A percentile compares a stretch with the other conserved stretches of the same genome.
Conservation (phyloP, 2,888 invertebrate genomes). For the Epicampocera succincta region DNA sequence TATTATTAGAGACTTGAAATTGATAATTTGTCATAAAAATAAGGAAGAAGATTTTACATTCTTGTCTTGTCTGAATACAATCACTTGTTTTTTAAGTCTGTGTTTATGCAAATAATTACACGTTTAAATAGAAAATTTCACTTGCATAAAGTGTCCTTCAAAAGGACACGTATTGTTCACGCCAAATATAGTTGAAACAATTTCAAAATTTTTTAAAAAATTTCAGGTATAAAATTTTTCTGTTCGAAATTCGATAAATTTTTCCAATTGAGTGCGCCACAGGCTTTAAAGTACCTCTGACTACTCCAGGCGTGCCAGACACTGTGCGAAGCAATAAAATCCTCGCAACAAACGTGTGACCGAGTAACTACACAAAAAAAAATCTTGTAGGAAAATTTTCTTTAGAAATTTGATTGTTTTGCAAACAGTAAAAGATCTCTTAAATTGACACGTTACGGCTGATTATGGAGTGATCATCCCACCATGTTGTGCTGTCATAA, state of each 20-base stretch:
- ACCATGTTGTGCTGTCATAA: slow-evolving; percentile 36
- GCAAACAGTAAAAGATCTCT: slow-evolving; percentile 13
- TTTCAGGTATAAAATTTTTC: neutral
- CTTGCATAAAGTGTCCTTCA: no score
- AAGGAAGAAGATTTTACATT: no score
- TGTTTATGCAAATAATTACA: no score
- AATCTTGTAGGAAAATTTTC: slow-evolving; percentile 21
- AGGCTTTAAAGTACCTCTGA: slow-evolving; percentile 38
- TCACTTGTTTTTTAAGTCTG: no score
- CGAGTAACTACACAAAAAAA: slow-evolving; percentile 22
- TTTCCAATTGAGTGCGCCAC: slow-evolving; percentile 39
- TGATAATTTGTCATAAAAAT: no score
- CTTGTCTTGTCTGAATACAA: no score
- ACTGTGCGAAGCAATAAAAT: slow-evolving; percentile 7
- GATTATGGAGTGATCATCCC: slow-evolving; percentile 68
- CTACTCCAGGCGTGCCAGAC: slow-evolving; percentile 42
- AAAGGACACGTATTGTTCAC: no score
- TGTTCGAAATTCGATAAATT: neutral
- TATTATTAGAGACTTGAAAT: no score
- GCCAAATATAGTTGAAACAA: no score
- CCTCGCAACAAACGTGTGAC: neutral
- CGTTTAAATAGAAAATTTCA: no score
- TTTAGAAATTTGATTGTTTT: slow-evolving; percentile 10
- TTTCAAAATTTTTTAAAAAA: slow-evolving; percentile 15
- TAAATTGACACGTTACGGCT: slow-evolving; percentile 69